phyloP scores from a whole-genome alignment of 2,888 invertebrate species.

The Campoplex capitator region DNA sequence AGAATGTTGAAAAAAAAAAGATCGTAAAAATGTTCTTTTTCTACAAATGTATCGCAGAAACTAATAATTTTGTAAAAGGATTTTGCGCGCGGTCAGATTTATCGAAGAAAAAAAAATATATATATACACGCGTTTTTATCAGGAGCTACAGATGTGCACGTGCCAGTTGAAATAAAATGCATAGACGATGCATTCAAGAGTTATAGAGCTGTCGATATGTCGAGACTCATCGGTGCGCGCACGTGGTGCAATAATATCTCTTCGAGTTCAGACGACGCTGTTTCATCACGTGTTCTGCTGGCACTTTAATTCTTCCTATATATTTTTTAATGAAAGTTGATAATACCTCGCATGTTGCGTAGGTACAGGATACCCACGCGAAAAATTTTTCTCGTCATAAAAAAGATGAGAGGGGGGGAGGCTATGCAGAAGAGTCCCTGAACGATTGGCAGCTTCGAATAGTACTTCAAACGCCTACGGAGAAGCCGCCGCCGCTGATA shows the following conservation, averaged over 20 bases:
- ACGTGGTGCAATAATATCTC: conserved; percentile 4
- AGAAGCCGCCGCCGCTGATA: too few species aligned
- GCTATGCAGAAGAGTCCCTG: not conserved
- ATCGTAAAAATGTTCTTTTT: too few species aligned
- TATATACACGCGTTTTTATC: not conserved
- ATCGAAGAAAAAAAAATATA: not conserved
- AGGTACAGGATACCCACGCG: not conserved
- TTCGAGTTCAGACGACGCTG: not conserved
- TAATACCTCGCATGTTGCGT: not conserved
- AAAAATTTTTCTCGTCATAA: not conserved
- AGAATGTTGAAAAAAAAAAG: too few species aligned
- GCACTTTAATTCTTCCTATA: not conserved
- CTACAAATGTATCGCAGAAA: not conserved
- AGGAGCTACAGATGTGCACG: not conserved
- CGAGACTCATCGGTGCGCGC: conserved; percentile 24
- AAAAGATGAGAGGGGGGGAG: not conserved
- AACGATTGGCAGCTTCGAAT: conserved; percentile 6
- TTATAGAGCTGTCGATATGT: conserved; percentile 50
- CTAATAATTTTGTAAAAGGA: not conserved
- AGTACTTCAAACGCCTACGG: conserved; percentile 15
- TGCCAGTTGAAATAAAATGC: not conserved
- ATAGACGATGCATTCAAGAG: conserved; percentile 6
- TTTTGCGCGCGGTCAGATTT: not conserved
- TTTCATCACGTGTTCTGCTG: not conserved
- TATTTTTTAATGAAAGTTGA: not conserved